These are phyloP conservation scores for Agriopis leucophaearia DNA, from an alignment of 2,888 invertebrate species.

Conservation along the genomic window DNA sequence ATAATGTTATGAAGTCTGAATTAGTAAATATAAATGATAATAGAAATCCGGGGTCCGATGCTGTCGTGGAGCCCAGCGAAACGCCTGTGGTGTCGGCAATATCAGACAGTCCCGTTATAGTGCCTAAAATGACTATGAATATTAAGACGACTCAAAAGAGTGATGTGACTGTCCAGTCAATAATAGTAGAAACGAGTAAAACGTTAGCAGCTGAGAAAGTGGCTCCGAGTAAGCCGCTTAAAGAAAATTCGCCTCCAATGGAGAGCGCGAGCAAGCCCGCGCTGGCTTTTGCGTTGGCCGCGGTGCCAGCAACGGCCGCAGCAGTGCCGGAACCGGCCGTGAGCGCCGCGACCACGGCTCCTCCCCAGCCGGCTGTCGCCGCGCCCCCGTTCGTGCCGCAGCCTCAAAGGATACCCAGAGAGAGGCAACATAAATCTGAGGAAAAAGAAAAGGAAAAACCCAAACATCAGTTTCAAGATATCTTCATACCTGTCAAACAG, in stretches of 20 bases:
- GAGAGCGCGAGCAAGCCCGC: constrained; percentile 8
- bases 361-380: constrained; percentile 44
- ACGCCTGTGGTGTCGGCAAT: constrained; percentile 91
- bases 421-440: constrained; percentile 43
- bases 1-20: constrained; percentile 80
- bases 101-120: constrained; percentile 89
- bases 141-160: constrained; percentile 75
- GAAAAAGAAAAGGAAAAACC: constrained; percentile 49
- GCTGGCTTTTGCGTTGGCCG: constrained; percentile 22
- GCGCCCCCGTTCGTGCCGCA: constrained; percentile 29
- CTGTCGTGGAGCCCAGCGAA: constrained; percentile 71
- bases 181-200: constrained; percentile 76
- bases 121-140: constrained; percentile 83
- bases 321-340: constrained; percentile 27
- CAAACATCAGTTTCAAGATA: constrained; percentile 39
- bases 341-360: constrained; percentile 11
- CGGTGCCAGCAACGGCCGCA: constrained; percentile 2
- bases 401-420: constrained; percentile 40
- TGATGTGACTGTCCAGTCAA: constrained; percentile 67
- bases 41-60: constrained; percentile 74
- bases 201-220: constrained; percentile 63
- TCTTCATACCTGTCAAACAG: constrained; percentile 39
- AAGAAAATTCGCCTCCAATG: constrained; percentile 9
- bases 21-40: constrained; percentile 76
- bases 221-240: constrained; percentile 55